Evolutionary conservation across 1,140 invertebrate species (phyloP), one percentile per base, ranked within the genome.

Genomic region (Hyphantria cunea): DNA sequence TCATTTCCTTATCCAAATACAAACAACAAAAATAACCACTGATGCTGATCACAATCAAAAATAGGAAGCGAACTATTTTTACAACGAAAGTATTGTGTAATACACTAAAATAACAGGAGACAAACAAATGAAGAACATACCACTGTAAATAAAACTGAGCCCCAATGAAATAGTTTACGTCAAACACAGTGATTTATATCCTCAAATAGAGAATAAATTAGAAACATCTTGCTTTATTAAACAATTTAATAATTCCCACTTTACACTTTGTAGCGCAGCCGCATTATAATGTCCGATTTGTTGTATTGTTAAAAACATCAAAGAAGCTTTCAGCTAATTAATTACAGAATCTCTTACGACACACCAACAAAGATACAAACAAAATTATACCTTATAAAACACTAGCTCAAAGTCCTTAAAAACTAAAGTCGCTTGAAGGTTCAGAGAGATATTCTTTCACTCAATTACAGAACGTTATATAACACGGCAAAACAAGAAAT

Each of bases 401-500:
- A 17, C 25, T 47, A 52, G 34, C 34, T 34, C 31, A 11, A 31
- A 31, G 39, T 45, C 39, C n/a, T 52, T 62, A 53, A 31, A 53
- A 17, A 14, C 32, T 17, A 62, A 47, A 62, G 32, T 62, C 31
- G 50, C 50, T 45, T 58, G 54, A 6, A n/a, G 17, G 17, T 3
- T 25, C 17, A 25, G 17, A 25, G 17, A 25, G 17, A 25, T 25
- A 1, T 25, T 25, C 17, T 25, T 25, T 45, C 41, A 58, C 47
- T 37, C 44, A 64, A 58, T 64, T 64, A 64, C 62, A 64, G 47
- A 44, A 51, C 49, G 52, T 64, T 64, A 64, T 41, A 58, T 58
- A 64, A 64, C 12, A 58, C 33, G 25, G 51, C 39, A 64, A 64
- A 64, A 64, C 31, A 52, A 64, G 37, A 62, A 51, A 60, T 42